phyloP scores from a whole-genome alignment of 2,113 vertebrate species.

The Siphamia tubifer region DNA sequence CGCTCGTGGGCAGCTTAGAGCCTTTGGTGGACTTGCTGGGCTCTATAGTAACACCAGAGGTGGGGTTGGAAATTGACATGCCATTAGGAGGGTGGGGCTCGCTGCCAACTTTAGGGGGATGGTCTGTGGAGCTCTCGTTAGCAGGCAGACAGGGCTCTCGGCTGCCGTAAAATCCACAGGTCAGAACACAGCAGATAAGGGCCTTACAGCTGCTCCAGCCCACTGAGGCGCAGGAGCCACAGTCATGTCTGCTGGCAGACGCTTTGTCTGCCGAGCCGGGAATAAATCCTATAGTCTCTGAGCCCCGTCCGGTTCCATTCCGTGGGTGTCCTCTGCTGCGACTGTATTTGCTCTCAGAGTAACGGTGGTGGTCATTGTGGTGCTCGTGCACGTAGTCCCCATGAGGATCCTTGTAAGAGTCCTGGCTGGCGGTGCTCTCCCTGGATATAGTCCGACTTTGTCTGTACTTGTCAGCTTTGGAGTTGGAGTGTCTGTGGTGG shows the following conservation, averaged over 20 bases:
- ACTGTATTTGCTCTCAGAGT: constrained; percentile 66
- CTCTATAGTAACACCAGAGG: constrained; percentile 71
- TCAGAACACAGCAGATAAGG: constrained; percentile 77
- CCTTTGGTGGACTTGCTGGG: constrained; percentile 65
- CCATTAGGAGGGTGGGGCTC: constrained; percentile 82
- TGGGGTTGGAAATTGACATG: constrained; percentile 77
- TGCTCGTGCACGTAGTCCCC: constrained; percentile 52
- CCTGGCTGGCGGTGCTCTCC: constrained; percentile 76
- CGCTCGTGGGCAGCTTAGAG: constrained; percentile 69
- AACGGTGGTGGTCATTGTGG: constrained; percentile 55
- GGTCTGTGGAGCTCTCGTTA: constrained; percentile 86
- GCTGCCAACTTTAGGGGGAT: constrained; percentile 49
- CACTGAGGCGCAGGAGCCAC: constrained; percentile 84
- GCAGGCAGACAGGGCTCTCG: constrained; percentile 80
- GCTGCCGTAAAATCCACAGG: constrained; percentile 88
- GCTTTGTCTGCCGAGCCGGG: constrained; percentile 85
- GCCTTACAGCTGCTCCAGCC: constrained; percentile 81
- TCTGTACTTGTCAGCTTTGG: constrained; percentile 76
- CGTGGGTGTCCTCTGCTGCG: constrained; percentile 74
- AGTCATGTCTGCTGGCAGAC: constrained; percentile 63
- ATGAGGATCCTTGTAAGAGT: constrained; percentile 72
- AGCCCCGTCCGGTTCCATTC: constrained; percentile 78
- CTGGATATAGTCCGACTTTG: constrained; percentile 60
- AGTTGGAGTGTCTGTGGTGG: constrained; percentile 64
- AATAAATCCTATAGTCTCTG: constrained; percentile 89